Evolutionary conservation across 2,888 invertebrate genomes (phyloP), one percentile per base, ranked within the genome.

Genomic region (Drosophila anomalipes): DNA sequence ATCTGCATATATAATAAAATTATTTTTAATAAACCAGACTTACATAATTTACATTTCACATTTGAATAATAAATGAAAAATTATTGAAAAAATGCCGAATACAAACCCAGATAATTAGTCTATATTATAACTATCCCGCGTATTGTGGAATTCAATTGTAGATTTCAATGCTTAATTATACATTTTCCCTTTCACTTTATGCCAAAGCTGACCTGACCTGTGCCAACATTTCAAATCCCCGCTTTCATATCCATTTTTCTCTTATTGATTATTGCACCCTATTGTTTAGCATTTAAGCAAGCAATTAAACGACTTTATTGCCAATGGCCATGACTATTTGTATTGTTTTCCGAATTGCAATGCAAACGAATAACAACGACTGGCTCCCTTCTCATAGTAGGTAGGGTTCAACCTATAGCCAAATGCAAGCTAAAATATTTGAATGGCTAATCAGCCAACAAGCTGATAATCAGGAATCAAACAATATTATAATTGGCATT

Each of bases 401-500:
- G 22, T 7, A 22, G 22, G 47, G 22, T 3, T 22, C 22, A 9
- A 47, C 4, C 26, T 14, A 33, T 26, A 32, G 16, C 16, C 4
- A 49, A 30, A 2, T 28, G 41, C 53, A 44, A n/a, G 47, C 22
- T 26, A 37, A 37, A 62, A 41, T 61, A 65, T 14, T 56, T 44
- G 49, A 44, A 47, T 52, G 35, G 39, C 53, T 51, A 56, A 54
- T 47, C 26, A 32, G 30, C 60, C 4, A n/a, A 32, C n/a, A 56
- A 77, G 77, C 72, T 60, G 66, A 2, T 4, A 39, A 30, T 39
- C 47, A 28, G 49, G 16, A 63, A 52, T 72, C n/a, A n/a, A 63
- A 39, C 47, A 41, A 22, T 61, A 60, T 58, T 54, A 26, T 61
- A 74, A 68, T 76, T 69, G 57, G 41, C 61, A 51, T 62, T 64